phyloP scores from a whole-genome alignment of 2,797 vertebrate genomes.

The Lophotriccus pileatus region DNA sequence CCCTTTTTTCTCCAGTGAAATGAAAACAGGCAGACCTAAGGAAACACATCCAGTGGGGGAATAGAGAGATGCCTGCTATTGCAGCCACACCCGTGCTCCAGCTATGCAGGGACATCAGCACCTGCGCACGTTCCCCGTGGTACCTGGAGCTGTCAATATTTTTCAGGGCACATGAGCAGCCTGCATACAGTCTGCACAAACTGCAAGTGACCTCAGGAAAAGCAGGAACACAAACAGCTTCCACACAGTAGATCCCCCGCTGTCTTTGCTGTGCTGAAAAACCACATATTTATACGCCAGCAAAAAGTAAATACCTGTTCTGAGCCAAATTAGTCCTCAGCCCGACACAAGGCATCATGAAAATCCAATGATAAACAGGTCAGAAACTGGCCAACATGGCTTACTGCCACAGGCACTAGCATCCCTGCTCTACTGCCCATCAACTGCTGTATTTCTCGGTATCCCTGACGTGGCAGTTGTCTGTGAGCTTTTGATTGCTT shows the following conservation, averaged over 20 bases:
- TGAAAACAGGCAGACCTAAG: not conserved
- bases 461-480: not conserved
- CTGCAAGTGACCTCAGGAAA: not conserved
- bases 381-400: not conserved
- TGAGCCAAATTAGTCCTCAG: not conserved
- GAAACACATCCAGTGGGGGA: not conserved
- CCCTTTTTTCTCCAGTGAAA: not conserved
- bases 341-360: not conserved
- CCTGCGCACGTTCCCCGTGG: fast-evolving
- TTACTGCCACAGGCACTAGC: not conserved
- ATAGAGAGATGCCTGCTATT: not conserved
- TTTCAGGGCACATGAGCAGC: not conserved
- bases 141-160: not conserved
- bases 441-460: not conserved
- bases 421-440: not conserved
- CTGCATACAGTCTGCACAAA: not conserved
- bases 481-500: not conserved
- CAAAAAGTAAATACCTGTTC: not conserved
- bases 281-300: not conserved
- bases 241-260: not conserved
- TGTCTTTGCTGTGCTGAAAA: not conserved
- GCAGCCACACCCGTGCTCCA: not conserved
- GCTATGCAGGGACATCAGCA: fast-evolving
- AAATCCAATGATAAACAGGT: not conserved
- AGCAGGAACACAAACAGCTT: not conserved